Base-by-base conservation (phyloP, 2,888 invertebrate species). In the Yponomeuta plumbellus region DNA sequence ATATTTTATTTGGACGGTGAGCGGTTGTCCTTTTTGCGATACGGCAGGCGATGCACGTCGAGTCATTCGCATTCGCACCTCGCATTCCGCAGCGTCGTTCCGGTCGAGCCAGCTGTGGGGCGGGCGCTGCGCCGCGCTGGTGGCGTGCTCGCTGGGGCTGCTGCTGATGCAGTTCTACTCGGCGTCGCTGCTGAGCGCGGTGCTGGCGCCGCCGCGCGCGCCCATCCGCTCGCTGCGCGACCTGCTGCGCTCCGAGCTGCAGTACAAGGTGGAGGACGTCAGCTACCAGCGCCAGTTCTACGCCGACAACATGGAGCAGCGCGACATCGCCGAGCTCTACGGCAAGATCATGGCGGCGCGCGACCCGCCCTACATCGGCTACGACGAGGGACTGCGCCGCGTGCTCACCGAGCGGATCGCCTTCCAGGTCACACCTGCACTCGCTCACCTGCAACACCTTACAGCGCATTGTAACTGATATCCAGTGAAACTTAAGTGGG, bases 181-280 rank as follows among this genome's bases (percentile, higher is more conserved):
- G 83, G 86, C 21, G 76, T 87, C 66, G 73, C 80, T 83, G 74
- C 79, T 91, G 76, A 77, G 72, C 69, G 79, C 78, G 71, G 75
- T 76, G n/a, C 65, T 22, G 52, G 34, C 10, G 65, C 70, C 69
- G 67, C 66, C 65, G n/a, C 71, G 56, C 68, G 67, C 64, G 73
- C 44, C 11, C 61, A 61, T 66, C 22, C n/a, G 8, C 40, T 40
- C 40, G 13, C 66, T 66, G 10, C 22, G n/a, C n/a, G 59, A 56
- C 23, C 61, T 66, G 61, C 66, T 66, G 13, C 34, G 22, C 21
- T 21, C 22, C 61, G 61, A 59, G 17, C 39, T 66, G 26, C 26
- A 22, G 40, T 66, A 66, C 61, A 59, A 61, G 40, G 44, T 40
- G 10, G 66, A 66, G 59, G 66, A 66, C 44, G 44, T 61, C 3